phyloP scores from a whole-genome alignment of 2,113 vertebrate species.

The Sceloporus undulatus region DNA sequence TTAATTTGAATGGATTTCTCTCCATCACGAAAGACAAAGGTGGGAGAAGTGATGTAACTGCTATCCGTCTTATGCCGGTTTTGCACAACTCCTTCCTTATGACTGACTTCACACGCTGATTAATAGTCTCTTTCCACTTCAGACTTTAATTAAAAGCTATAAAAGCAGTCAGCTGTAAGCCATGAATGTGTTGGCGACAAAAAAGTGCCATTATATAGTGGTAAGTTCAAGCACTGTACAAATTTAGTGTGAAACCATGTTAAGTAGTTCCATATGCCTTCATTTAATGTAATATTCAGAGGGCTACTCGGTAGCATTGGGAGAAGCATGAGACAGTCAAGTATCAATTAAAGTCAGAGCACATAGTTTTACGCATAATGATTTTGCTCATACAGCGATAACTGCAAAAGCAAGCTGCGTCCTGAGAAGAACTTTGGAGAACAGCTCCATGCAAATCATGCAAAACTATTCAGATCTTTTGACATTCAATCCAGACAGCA shows the following conservation, averaged over 20 bases:
- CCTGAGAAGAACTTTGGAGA: background rate
- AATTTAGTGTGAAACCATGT: slow-evolving; percentile 75
- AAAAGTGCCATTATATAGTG: slow-evolving; percentile 65
- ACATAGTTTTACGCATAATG: slow-evolving; percentile 49
- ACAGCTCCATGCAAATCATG: background rate
- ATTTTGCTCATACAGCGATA: slow-evolving; percentile 59
- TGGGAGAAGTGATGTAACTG: slow-evolving; percentile 67
- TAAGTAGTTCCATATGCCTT: slow-evolving; percentile 77
- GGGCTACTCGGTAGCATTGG: slow-evolving; percentile 23
- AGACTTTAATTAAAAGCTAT: slow-evolving; percentile 85
- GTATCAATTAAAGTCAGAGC: slow-evolving; percentile 51
- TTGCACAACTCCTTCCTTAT: slow-evolving; percentile 68
- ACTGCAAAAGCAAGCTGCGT: slow-evolving; percentile 31
- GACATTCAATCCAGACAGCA: background rate
- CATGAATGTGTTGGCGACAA: slow-evolving; percentile 75
- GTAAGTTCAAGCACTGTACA: slow-evolving; percentile 77
- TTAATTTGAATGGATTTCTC: slow-evolving; percentile 72
- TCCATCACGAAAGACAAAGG: slow-evolving; percentile 72
- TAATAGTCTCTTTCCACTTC: slow-evolving; percentile 78
- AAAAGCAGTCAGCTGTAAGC: slow-evolving; percentile 81
- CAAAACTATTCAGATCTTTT: background rate
- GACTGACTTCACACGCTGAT: slow-evolving; percentile 73
- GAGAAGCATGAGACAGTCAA: slow-evolving; percentile 62
- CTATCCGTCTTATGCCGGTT: slow-evolving; percentile 70
- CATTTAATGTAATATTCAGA: slow-evolving; percentile 45